phyloP scores from a whole-genome alignment of 1,140 invertebrate genomes.

The Cardiocondyla obscurior region DNA sequence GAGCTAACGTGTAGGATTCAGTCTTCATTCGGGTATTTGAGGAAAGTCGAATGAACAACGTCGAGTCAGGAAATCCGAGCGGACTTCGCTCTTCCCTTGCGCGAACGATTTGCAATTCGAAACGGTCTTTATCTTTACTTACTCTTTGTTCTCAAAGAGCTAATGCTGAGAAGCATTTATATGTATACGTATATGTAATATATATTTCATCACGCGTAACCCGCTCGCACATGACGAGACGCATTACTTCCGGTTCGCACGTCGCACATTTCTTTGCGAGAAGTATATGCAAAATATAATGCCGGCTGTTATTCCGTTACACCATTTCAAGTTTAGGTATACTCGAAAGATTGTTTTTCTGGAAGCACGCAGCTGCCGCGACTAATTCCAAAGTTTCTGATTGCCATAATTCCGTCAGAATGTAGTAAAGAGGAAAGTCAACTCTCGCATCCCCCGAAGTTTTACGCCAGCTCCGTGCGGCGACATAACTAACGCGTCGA shows the following conservation, averaged over 20 bases:
- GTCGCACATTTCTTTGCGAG: not conserved
- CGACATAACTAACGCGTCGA: not conserved
- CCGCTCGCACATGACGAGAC: not conserved
- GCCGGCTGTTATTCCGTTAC: not conserved
- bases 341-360: not conserved
- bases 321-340: not conserved
- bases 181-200: too few relatives aligned
- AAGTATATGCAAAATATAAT: not conserved
- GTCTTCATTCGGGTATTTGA: slow-evolving; percentile 32
- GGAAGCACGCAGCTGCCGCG: not conserved
- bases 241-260: not conserved
- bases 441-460: not conserved
- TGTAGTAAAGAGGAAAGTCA: not conserved
- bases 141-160: slow-evolving; percentile 13
- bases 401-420: not conserved
- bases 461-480: not conserved
- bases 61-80: slow-evolving; percentile 32
- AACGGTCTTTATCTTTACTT: slow-evolving; percentile 39
- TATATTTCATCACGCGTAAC: slow-evolving; percentile 27
- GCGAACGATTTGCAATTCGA: slow-evolving; percentile 49
- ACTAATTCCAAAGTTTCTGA: not conserved
- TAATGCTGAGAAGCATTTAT: not conserved
- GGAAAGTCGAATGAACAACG: slow-evolving; percentile 47
- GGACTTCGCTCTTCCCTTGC: slow-evolving; percentile 2
- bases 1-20: slow-evolving; percentile 40